These are phyloP conservation scores for Caenorhabditis imperialis DNA, from an alignment of 2,888 invertebrate genomes.

Conservation along the genomic window DNA sequence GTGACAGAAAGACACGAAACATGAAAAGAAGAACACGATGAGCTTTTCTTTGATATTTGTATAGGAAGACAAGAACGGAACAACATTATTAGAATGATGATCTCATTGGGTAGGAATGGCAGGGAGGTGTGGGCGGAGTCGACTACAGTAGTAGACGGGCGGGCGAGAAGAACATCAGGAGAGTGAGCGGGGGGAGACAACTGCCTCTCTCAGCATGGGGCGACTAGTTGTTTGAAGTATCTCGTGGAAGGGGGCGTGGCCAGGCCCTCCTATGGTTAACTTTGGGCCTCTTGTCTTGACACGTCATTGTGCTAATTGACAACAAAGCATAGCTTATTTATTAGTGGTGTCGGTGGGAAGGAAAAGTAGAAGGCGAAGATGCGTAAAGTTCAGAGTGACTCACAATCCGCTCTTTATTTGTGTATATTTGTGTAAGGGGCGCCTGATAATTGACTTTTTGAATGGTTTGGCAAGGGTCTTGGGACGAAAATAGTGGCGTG, in stretches of 20 bases:
- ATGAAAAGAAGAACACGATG: conserved; percentile 26
- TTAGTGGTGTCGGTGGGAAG: conserved; percentile 29
- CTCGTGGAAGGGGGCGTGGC: conserved; percentile 26
- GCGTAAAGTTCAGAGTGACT: conserved; percentile 51
- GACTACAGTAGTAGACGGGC: conserved; percentile 43
- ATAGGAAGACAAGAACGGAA: neutral
- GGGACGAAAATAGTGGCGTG: neutral
- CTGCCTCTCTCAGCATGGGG: conserved; percentile 21
- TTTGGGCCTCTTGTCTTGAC: conserved; percentile 27
- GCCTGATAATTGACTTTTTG: conserved; percentile 50
- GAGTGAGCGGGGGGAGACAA: conserved; percentile 22
- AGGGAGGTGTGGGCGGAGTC: conserved; percentile 38
- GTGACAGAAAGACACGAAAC: neutral
- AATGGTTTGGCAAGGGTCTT: conserved; percentile 25
- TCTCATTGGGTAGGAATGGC: conserved; percentile 51
- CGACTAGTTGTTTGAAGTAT: conserved; percentile 52
- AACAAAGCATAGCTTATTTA: conserved; percentile 36
- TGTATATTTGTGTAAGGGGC: conserved; percentile 5
- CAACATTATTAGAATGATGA: conserved; percentile 50
- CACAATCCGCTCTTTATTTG: conserved; percentile 14
- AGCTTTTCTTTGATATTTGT: no score
- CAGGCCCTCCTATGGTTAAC: conserved; percentile 34
- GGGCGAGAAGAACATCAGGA: conserved; percentile 20
- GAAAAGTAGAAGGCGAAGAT: conserved; percentile 23
- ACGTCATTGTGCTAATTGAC: conserved; percentile 49